phyloP scores from a whole-genome alignment of 2,888 invertebrate genomes.

The Halocaridina rubra region DNA sequence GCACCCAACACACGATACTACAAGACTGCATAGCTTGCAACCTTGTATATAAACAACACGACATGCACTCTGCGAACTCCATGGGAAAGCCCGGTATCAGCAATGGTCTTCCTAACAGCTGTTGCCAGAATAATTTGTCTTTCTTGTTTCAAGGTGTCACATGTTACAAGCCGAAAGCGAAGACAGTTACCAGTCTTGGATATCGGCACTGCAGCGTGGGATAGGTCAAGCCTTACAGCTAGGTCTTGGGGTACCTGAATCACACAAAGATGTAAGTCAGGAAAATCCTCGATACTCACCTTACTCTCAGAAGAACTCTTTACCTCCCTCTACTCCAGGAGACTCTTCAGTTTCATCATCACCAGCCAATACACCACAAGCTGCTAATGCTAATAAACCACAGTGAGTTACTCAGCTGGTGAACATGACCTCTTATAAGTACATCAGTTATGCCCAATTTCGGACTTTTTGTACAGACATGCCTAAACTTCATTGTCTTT shows the following conservation, averaged over 20 bases:
- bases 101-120: too few species aligned
- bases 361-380: constrained; percentile 45
- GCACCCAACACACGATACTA: too few species aligned
- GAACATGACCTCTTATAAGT: too few species aligned
- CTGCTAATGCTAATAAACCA: constrained; percentile 31
- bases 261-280: not conserved
- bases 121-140: too few species aligned
- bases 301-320: not conserved
- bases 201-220: constrained; percentile 86
- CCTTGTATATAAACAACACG: too few species aligned
- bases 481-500: too few species aligned
- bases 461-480: too few species aligned
- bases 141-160: constrained; percentile 81
- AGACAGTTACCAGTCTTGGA: constrained; percentile 83
- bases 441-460: too few species aligned
- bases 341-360: constrained; percentile 43
- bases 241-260: not conserved
- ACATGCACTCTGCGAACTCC: too few species aligned
- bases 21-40: too few species aligned
- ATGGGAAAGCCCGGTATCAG: too few species aligned
- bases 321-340: constrained; percentile 20
- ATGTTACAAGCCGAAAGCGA: constrained; percentile 98
- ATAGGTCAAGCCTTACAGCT: constrained; percentile 84
- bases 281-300: constrained; percentile 18
- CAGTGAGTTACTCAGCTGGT: constrained; percentile 18